Evolutionary conservation across 2,797 vertebrate genomes (phyloP), one percentile per base, ranked within the genome.

Genomic region (Megaceryle alcyon): DNA sequence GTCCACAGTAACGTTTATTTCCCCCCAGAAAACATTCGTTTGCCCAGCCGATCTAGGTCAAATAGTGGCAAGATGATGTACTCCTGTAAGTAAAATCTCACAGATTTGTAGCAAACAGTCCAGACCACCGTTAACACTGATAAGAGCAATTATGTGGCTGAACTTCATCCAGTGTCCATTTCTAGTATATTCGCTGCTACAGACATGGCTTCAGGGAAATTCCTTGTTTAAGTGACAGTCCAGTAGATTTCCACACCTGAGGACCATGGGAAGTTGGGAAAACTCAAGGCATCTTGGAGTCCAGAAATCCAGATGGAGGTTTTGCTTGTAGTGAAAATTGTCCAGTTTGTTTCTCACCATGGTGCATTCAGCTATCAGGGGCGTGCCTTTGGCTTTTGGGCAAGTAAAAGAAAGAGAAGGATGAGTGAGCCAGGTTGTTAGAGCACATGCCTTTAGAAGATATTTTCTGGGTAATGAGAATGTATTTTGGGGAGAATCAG

Each of bases 261-360:
- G 99, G 99, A 99, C 99, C 98, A 98, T 98, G 98, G 99, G 98
- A 99, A 99, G 98, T 97, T 98, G 98, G 98, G 98, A 98, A 98
- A 99, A 98, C 98, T 98, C 98, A 98, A 99, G 99, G 99, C 99
- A 99, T 99, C 98, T 96, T 98, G 98, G 98, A 98, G 98, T 98
- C 98, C 98, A 98, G 98, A 98, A 98, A 98, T 98, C 98, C 95
- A 96, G 97, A 97, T 95, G 97, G 98, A 98, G 97, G 98, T 98
- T 98, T 97, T 97, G 95, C 97, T 98, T 98, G 98, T 98, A 97
- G 95, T 98, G 97, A 95, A 97, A 97, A 98, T 94, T 96, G 97
- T 99, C 98, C 98, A 98, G 97, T 98, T 98, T 97, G 95, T 97
- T 97, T 97, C 98, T 97, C 98, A 98, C 98, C 97, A 70, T 63